Evolutionary conservation across 2,113 vertebrate species (phyloP).

Genomic region (Centropristis striata): DNA sequence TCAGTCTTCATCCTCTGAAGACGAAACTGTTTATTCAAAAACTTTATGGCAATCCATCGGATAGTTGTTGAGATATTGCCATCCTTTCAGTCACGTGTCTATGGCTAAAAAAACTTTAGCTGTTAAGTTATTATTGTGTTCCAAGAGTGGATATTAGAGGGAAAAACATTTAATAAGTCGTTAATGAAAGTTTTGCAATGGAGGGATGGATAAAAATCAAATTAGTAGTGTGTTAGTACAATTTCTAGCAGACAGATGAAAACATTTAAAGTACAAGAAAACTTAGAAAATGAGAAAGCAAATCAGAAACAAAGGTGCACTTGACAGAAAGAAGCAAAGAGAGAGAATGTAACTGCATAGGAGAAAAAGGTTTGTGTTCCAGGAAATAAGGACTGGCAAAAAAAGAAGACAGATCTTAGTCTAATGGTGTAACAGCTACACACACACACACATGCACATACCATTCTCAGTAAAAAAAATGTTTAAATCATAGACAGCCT

Average conservation of each 20-base stretch:
- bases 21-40: background rate
- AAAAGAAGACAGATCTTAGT: slow-evolving; percentile 5
- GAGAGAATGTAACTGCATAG: slow-evolving; percentile 6
- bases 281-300: background rate
- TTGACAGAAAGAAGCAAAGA: slow-evolving; percentile 16
- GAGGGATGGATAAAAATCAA: background rate
- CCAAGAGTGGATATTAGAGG: background rate
- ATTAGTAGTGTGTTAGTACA: background rate
- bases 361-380: slow-evolving; percentile 7
- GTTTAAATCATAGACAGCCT: background rate
- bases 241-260: background rate
- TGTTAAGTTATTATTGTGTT: background rate
- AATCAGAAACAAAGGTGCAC: background rate
- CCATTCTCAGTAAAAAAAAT: background rate
- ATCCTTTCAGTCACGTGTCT: background rate
- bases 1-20: background rate
- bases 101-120: no score
- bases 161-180: background rate
- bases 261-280: background rate
- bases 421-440: slow-evolving; percentile 2
- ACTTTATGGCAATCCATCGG: background rate
- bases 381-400: slow-evolving; percentile 8
- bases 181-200: background rate
- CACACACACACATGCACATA: background rate
- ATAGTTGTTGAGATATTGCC: background rate